Evolutionary conservation across 2,113 vertebrate species (phyloP).

Genomic region (Mormyrus lacerda): DNA sequence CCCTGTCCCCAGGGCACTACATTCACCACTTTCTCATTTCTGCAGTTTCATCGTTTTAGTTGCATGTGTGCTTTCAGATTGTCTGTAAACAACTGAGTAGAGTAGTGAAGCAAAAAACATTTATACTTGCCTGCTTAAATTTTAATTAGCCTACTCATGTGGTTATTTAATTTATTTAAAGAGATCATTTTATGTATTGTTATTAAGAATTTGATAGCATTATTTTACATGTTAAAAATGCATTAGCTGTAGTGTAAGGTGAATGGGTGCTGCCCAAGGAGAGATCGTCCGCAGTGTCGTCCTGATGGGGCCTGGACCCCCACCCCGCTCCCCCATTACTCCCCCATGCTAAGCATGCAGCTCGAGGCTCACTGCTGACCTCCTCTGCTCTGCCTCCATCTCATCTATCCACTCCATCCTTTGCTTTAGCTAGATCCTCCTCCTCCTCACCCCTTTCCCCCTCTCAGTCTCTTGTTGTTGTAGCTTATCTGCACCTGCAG

Average conservation of each 20-base stretch:
- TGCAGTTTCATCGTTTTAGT: not conserved
- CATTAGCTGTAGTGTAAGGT: conserved; percentile 35
- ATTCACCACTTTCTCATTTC: not conserved
- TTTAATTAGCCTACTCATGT: not conserved
- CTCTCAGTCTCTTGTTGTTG: conserved; percentile 31
- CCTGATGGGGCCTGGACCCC: not conserved
- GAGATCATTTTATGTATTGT: not conserved
- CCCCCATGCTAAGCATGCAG: conserved; percentile 51
- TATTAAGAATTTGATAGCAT: not conserved
- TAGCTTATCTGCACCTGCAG: not conserved
- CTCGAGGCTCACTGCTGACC: conserved; percentile 49
- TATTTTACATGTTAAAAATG: not conserved
- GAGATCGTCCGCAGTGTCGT: conserved; percentile 1
- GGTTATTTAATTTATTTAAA: not conserved
- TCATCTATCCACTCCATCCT: conserved; percentile 18
- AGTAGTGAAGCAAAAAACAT: not conserved
- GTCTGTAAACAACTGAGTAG: not conserved
- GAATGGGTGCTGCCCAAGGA: conserved; percentile 39
- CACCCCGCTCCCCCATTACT: conserved; percentile 14
- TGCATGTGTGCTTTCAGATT: not conserved
- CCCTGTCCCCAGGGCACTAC: not conserved
- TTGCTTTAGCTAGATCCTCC: conserved; percentile 32
- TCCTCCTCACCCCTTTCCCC: conserved; percentile 26
- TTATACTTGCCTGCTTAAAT: not conserved
- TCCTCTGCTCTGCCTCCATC: conserved; percentile 7